Base-by-base conservation (phyloP, 2,113 vertebrate genomes). In the Marmota monax region DNA sequence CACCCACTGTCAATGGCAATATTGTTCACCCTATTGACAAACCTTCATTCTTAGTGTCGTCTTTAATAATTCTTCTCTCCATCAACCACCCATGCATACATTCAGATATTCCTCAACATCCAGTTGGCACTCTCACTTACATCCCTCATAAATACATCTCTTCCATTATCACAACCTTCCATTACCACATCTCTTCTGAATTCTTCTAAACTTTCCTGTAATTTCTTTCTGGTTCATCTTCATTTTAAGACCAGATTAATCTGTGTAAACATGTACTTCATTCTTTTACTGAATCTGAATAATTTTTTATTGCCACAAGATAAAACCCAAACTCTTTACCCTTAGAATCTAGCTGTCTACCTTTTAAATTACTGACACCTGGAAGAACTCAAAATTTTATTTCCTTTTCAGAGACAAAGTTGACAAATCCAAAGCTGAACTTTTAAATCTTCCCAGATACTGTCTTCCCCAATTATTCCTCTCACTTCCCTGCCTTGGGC, bases 281-380 rank as follows among this genome's bases (percentile, higher is more conserved):
- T 90, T 88, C 76, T 96, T 93, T 88, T 88, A 32, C 58, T 90
- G 65, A 73, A 78, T 92, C n/a, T 73, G 22, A 53, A 1, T 76
- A 27, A 16, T 84, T 95, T 95, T 42, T 58, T 79, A 0, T 72
- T 91, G 29, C 74, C 20, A 11, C 37, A 37, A 20, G 53, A 25
- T 92, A 82, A 88, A 93, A 53, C 69, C 14, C 34, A 80, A 87
- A 42, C n/a, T 56, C 22, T 48, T 72, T 73, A 56, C 48, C 34
- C 97, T 88, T 70, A 42, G 56, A 7, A 42, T 65, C 39, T 51
- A 58, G 4, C 70, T 90, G 22, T 16, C 17, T 77, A 2, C n/a
- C 53, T 76, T 93, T 85, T 72, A 80, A 69, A 82, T 87, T 53
- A 58, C 13, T 65, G 42, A 34, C 42, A 93, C 32, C 4, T 72